Evolutionary conservation across 2,113 vertebrate genomes (phyloP), one percentile per base, ranked within the genome.

Genomic region (Megatriorchis doriae): DNA sequence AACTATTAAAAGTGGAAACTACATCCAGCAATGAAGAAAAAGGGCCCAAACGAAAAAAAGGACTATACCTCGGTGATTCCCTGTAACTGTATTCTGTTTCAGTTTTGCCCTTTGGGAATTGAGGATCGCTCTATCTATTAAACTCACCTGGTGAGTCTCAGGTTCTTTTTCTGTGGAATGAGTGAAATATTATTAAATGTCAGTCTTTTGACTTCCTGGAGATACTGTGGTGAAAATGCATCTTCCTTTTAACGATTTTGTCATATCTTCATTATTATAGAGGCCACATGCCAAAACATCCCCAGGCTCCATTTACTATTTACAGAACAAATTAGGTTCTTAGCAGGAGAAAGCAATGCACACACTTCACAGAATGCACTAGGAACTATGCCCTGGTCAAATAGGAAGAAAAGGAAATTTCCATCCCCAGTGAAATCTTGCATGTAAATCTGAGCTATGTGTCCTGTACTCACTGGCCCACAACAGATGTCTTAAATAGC

Each of bases 401-500:
- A 58, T 3, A 62, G 31, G 55, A 40, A 29, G 63, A 29, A 45
- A 80, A 70, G 47, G 52, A 82, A 63, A 62, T 66, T 86, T n/a
- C 61, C 42, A 72, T 8, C 25, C 17, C 10, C n/a, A 13, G 48
- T 3, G 40, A 68, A 92, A 45, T 32, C 58, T 27, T 32, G 25
- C 13, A 5, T 50, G 22, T 43, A 43, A 27, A 19, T 59, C 55
- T 68, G 32, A 50, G 31, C 26, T 65, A 61, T 13, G 42, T 19
- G 34, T 72, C 50, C 83, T 75, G 23, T 0, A 3, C 38, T 70
- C 2, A 0, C 63, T 50, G 56, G 52, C 29, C 31, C 3, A 1
- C 72, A 73, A 4, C 5, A 9, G 9, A 34, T 36, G 11, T 21
- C 59, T 58, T 19, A 20, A 47, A 34, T n/a, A 31, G 31, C 1